Evolutionary conservation across 2,797 vertebrate species (phyloP), one percentile per base, ranked within the genome.

Genomic region (Buphagus erythrorhynchus): DNA sequence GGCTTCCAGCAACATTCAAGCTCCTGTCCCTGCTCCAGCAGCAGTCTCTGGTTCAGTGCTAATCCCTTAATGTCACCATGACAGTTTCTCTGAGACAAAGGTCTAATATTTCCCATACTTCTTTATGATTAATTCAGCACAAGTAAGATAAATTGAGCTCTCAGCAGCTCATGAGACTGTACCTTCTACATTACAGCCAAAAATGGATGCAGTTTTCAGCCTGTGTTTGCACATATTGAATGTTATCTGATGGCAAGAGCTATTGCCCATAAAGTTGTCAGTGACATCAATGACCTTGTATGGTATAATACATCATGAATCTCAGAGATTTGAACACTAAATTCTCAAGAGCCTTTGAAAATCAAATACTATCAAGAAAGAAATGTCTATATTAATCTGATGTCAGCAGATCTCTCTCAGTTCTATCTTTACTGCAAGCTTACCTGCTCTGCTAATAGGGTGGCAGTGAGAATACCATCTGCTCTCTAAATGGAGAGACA

Each of bases 341-440:
- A 88, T 80, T 94, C 81, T 83, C 68, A 43, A 65, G 62, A 79
- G 61, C 26, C 43, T 87, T 63, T 83, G 72, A 83, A 96, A 92
- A 94, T 94, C 91, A 77, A 94, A 90, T 33, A 28, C 29, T 69
- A 59, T 59, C 31, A 84, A 63, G 86, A 63, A 86, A 86, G 54
- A 87, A 92, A 80, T 65, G 54, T 61, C 86, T 93, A 3, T 80
- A 83, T 95, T 89, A 87, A 83, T 72, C 49, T 87, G 33, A 57
- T 83, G 74, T 28, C 61, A 83, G 49, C 46, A 74, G 58, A 40
- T 33, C 35, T 58, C 40, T 76, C 73, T 87, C 51, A 71, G 49
- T 49, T 61, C 79, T 80, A 19, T 57, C 61, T 51, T 68, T 71
- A 35, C 58, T 88, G 48, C n/a, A 65, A 62, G 51, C 35, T 95